phyloP scores from a whole-genome alignment of 2,888 invertebrate species.

The Aplocera efformata region DNA sequence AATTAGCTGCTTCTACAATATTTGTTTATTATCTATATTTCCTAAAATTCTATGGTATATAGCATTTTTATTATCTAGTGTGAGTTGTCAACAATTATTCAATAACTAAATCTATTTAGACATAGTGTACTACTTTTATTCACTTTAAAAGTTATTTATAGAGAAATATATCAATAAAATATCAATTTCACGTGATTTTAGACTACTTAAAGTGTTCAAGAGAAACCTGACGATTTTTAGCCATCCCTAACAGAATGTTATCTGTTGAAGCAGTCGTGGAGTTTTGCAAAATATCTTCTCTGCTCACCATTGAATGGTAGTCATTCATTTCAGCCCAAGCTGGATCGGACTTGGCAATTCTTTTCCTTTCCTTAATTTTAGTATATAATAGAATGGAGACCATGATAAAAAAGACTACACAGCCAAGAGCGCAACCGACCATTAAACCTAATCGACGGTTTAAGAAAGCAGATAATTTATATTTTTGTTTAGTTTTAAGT shows the following conservation, averaged over 20 bases:
- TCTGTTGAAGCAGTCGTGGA: constrained; percentile 72
- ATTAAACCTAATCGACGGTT: constrained; percentile 71
- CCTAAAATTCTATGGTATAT: constrained; percentile 18
- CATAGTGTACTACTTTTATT: constrained; percentile 11
- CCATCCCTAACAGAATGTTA: constrained; percentile 73
- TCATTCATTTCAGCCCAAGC: constrained; percentile 74
- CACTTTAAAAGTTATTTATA: constrained; percentile 10
- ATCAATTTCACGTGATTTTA: constrained; percentile 24
- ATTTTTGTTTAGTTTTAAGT: constrained; percentile 51
- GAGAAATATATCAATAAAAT: constrained; percentile 19
- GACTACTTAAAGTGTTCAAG: constrained; percentile 50
- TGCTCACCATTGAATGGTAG: constrained; percentile 71
- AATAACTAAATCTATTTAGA: constrained; percentile 6
- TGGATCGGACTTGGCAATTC: constrained; percentile 72
- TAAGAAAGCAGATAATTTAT: constrained; percentile 54
- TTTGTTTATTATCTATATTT: constrained; percentile 5
- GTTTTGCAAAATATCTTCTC: constrained; percentile 68
- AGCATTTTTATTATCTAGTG: constrained; percentile 24
- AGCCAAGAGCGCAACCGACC: constrained; percentile 70
- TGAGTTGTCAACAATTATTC: constrained; percentile 10
- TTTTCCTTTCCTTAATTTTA: constrained; percentile 70
- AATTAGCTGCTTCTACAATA: constrained; percentile 12
- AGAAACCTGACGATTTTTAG: constrained; percentile 59
- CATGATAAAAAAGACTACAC: constrained; percentile 72
- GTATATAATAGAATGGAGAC: constrained; percentile 68